Percentiles rank a stretch among this genome's conserved stretches.
Conservation (phyloP, 2,113 vertebrate genomes). For the Camelus bactrianus region DNA sequence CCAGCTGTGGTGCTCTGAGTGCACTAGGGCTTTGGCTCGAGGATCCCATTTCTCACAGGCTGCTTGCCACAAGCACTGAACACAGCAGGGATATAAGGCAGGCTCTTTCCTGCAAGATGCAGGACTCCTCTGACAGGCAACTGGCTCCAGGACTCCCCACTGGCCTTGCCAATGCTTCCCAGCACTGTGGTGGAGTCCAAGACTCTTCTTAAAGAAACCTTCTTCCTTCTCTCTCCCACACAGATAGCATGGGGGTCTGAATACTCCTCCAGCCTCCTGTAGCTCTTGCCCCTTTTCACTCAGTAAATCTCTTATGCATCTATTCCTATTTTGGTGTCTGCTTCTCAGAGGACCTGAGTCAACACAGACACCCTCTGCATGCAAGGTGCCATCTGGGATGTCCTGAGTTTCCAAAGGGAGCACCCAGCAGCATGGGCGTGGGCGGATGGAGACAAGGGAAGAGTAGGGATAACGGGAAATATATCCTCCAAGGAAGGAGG, state of each 20-base stretch:
- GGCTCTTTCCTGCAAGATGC: not conserved
- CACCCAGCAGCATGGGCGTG: too few species aligned
- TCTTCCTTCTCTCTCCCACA: not conserved
- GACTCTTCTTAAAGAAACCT: not conserved
- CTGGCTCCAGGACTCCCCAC: not conserved
- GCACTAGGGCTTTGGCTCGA: not conserved
- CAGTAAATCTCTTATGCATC: not conserved
- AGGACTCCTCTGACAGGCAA: not conserved
- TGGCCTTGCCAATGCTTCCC: not conserved
- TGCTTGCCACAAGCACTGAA: not conserved
- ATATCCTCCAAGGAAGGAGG: not conserved
- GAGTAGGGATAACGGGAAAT: not conserved
- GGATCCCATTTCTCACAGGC: not conserved
- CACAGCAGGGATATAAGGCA: not conserved
- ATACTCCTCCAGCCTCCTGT: not conserved
- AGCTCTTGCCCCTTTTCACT: not conserved
- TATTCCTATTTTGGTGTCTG: not conserved
- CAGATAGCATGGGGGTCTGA: not conserved
- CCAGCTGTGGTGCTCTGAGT: not conserved
- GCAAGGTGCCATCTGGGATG: not conserved
- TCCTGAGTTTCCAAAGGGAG: not conserved
- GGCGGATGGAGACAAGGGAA: not conserved
- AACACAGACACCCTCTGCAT: not conserved
- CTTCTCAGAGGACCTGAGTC: not conserved
- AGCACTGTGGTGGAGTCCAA: not conserved